These are phyloP conservation scores for Drosophila nebulosa DNA, from an alignment of 1,140 invertebrate genomes.

Conservation along the genomic window DNA sequence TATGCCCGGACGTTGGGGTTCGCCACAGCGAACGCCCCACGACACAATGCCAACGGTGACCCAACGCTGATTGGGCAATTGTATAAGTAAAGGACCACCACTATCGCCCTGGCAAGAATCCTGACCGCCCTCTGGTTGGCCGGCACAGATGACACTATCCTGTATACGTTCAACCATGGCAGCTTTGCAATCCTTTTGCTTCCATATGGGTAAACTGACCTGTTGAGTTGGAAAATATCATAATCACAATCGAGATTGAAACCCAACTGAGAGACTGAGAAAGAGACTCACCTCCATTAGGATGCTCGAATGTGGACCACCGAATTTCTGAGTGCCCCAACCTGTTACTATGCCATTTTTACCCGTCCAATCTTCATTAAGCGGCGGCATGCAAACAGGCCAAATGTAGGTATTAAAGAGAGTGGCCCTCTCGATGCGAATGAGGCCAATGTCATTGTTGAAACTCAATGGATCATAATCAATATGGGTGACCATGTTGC, in stretches of 20 bases:
- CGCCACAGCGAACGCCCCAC: slow-evolving; percentile 88
- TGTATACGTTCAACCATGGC: slow-evolving; percentile 85
- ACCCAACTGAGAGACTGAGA: too few species aligned
- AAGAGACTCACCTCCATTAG: slow-evolving; percentile 86
- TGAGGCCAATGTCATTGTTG: slow-evolving; percentile 90
- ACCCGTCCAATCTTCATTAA: slow-evolving; percentile 84
- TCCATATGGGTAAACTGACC: slow-evolving; percentile 91
- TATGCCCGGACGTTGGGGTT: slow-evolving; percentile 86
- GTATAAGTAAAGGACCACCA: slow-evolving; percentile 89
- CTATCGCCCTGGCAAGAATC: slow-evolving; percentile 93
- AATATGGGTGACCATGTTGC: slow-evolving; percentile 85
- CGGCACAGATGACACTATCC: slow-evolving; percentile 87
- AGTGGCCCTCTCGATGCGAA: slow-evolving; percentile 86
- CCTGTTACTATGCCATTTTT: slow-evolving; percentile 87
- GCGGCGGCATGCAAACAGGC: slow-evolving; percentile 91
- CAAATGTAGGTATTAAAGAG: slow-evolving; percentile 90
- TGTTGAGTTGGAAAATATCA: neutral
- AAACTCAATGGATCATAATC: slow-evolving; percentile 85
- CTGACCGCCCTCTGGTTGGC: slow-evolving; percentile 86
- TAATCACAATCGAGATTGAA: too few species aligned
- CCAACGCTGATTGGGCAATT: slow-evolving; percentile 88
- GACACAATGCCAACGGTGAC: slow-evolving; percentile 90
- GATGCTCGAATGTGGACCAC: slow-evolving; percentile 86
- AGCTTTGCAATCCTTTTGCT: slow-evolving; percentile 85
- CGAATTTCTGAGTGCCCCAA: slow-evolving; percentile 88